Evolutionary conservation across 2,888 invertebrate species (phyloP), one percentile per base, ranked within the genome.

Genomic region (Brachyopa scutellaris): DNA sequence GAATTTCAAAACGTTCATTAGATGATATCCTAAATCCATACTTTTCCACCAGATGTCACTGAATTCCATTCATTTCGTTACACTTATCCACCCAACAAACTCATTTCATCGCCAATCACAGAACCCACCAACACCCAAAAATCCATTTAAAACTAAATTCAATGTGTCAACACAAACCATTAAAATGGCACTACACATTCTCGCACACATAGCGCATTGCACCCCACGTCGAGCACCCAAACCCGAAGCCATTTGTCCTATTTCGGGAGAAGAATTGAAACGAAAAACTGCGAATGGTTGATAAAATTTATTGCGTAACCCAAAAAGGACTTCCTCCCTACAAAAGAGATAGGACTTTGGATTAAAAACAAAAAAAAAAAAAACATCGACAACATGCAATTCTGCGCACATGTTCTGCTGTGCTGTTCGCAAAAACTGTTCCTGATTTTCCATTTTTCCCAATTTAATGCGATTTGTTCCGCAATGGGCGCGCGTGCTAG

Each of bases 401-500:
- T 74, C 69, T 51, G 74, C 74, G 80, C 80, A 80, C 80, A 80
- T 80, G 80, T 80, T 80, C 53, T 31, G n/a, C n/a, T n/a, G n/a
- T 17, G 62, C 29, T 38, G 45, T 74, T 74, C 29, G 64, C 80
- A 76, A 80, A 62, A 55, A 51, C n/a, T 67, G 64, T 73, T 61
- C 45, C 51, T 42, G 55, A 19, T 40, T 57, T 57, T 66, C 29
- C 45, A 11, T 36, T 55, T 69, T 74, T 57, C 55, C 62, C 69
- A 80, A 80, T 80, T 80, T 80, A 76, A 80, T 76, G 31, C 74
- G 69, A 80, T 80, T 80, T 76, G 80, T 80, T 80, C 80, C 80
- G 80, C 74, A 80, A 70, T 36, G 57, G 62, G 57, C 47, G 29
- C 74, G 79, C 62, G 62, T 74, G 62, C 57, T 55, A 33, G 49